phyloP scores from a whole-genome alignment of 1,140 invertebrate species.

The Heliconius congener region DNA sequence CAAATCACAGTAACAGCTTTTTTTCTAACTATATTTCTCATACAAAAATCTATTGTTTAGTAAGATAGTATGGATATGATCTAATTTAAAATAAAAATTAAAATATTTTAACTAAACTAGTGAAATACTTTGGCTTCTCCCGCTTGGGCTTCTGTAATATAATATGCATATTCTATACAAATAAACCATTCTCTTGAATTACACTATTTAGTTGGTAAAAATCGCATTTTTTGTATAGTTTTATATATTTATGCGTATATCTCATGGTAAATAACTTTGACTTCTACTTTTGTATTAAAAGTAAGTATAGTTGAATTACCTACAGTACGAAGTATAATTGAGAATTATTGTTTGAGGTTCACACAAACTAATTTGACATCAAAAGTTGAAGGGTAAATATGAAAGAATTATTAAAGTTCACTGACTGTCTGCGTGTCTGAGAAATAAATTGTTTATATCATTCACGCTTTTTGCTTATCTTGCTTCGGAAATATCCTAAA shows the following conservation, averaged over 20 bases:
- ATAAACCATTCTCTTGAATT: no score
- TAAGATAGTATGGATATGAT: no score
- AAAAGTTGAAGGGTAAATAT: background rate
- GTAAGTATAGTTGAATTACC: background rate
- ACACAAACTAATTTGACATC: background rate
- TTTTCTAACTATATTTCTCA: background rate
- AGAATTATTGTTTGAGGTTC: background rate
- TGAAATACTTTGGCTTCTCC: no score
- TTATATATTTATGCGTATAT: no score
- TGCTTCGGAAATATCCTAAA: background rate
- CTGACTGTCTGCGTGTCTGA: background rate
- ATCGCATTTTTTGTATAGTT: no score
- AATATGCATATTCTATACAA: no score
- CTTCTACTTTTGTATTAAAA: no score
- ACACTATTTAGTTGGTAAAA: no score
- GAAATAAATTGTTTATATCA: background rate
- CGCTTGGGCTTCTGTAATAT: no score
- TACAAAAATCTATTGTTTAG: background rate
- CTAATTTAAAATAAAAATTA: no score
- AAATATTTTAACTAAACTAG: no score
- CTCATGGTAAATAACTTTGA: no score
- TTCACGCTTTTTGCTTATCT: background rate
- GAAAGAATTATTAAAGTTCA: constrained; percentile 7
- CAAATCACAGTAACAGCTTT: background rate
- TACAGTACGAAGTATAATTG: background rate